Conservation (phyloP, 92 coral and sea anemone species). For the Chrysogorgia sp. region DNA sequence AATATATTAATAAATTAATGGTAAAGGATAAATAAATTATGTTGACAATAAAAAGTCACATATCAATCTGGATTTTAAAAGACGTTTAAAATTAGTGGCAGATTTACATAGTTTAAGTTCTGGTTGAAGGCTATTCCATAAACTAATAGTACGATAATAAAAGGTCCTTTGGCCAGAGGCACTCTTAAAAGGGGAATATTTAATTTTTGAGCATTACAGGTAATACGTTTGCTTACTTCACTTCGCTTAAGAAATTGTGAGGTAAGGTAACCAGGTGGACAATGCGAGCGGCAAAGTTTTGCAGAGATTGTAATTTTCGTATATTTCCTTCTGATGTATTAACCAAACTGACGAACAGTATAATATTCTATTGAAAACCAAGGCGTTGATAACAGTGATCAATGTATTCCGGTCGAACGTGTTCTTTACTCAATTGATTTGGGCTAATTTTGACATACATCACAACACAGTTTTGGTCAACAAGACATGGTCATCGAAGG, state of each 20-base stretch:
- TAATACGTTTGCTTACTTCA: too few species aligned
- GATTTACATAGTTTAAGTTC: too few species aligned
- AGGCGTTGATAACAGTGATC: constrained; percentile 15
- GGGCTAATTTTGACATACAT: constrained; percentile 45
- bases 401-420: constrained; percentile 20
- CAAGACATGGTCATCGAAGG: constrained; percentile 46
- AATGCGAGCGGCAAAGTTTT: background rate
- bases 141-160: background rate
- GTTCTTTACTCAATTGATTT: constrained; percentile 53
- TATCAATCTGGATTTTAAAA: too few species aligned
- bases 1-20: too few species aligned
- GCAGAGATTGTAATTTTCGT: background rate
- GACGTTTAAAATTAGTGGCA: too few species aligned
- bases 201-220: too few species aligned
- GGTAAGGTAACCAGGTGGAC: background rate
- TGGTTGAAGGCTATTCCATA: background rate
- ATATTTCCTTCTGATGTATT: constrained; percentile 56
- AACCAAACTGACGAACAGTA: constrained; percentile 55
- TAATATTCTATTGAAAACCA: constrained; percentile 43
- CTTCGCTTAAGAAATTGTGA: too few species aligned
- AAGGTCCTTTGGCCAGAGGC: background rate
- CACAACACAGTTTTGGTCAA: constrained; percentile 34
- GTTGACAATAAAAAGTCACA: too few species aligned
- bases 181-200: too few species aligned
- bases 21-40: too few species aligned